phyloP scores from a whole-genome alignment of 1,140 invertebrate genomes.

The Musca domestica region DNA sequence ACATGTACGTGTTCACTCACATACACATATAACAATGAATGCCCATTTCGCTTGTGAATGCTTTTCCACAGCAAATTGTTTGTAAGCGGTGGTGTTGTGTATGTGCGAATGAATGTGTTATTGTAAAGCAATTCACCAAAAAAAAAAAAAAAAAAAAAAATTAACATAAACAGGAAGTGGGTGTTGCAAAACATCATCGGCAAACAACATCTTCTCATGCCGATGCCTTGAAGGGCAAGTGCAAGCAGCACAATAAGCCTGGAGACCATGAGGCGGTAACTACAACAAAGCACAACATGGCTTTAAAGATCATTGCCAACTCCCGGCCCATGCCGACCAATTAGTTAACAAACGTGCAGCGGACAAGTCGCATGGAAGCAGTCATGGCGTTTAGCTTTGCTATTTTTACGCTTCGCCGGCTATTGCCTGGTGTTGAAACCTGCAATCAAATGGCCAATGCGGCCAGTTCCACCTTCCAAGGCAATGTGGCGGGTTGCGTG shows the following conservation, averaged over 20 bases:
- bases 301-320: too few relatives aligned
- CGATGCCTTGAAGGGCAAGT: background rate
- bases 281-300: background rate
- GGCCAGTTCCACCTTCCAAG: background rate
- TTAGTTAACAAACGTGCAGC: too few relatives aligned
- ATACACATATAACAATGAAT: background rate
- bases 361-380: too few relatives aligned
- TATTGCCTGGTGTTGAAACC: conserved; percentile 2
- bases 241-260: background rate
- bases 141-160: background rate
- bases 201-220: background rate
- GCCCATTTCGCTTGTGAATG: too few relatives aligned
- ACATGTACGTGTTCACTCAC: background rate
- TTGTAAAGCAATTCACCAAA: background rate
- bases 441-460: background rate
- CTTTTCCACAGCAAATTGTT: too few relatives aligned
- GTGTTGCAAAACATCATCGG: conserved; percentile 17
- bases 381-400: background rate
- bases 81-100: too few relatives aligned
- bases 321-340: too few relatives aligned
- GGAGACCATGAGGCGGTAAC: background rate
- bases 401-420: conserved; percentile 10
- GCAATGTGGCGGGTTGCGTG: conserved; percentile 1
- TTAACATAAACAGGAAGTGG: conserved; percentile 22
- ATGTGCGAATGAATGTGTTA: background rate